Base-by-base conservation (phyloP, 2,888 invertebrate genomes). In the Chrysolina haemoptera region DNA sequence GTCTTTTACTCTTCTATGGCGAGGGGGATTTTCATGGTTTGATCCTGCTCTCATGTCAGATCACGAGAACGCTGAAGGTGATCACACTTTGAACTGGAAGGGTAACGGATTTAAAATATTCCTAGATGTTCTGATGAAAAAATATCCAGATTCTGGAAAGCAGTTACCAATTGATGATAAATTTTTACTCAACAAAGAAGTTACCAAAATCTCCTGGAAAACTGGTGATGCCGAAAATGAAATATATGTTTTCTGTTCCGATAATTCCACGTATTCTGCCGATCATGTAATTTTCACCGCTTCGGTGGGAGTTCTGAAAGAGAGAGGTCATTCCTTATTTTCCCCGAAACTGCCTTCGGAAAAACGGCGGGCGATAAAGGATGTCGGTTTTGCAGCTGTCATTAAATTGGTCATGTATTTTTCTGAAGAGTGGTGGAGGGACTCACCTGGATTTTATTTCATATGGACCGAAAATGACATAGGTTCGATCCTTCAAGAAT, bases 1-100 rank as follows among this genome's bases (percentile, higher is more conserved):
- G 8, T 59, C 11, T n/a, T n/a, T n/a, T 1, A 16, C 43, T 4
- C 12, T 66, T 6, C 16, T 35, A 6, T 18, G 12, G 0, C 65
- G 65, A 18, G 64, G 74, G 2, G 87, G 93, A 78, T 90, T 91
- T 88, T 85, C 91, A 83, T 88, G 94, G 91, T 88, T 90, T 87
- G 89, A 92, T 41, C 91, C 93, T 40, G 94, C 95, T 0, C 89
- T 93, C 0, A 88, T 88, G 75, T 92, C 92, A 0, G 92, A 94
- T 78, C 93, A 92, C 82, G 90, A 91, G 90, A 88, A 88, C 0
- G 93, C 93, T 83, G 91, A 92, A 8, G 95, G 95, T 0, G 92
- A 94, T 81, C 86, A 88, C 16, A 84, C 92, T 80, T 87, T 93
- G 1, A 91, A 92, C 81, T 95, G 94, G 95, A 94, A 93, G 77